Base-by-base conservation (phyloP, 2,888 invertebrate genomes). In the Deilephila porcellus region DNA sequence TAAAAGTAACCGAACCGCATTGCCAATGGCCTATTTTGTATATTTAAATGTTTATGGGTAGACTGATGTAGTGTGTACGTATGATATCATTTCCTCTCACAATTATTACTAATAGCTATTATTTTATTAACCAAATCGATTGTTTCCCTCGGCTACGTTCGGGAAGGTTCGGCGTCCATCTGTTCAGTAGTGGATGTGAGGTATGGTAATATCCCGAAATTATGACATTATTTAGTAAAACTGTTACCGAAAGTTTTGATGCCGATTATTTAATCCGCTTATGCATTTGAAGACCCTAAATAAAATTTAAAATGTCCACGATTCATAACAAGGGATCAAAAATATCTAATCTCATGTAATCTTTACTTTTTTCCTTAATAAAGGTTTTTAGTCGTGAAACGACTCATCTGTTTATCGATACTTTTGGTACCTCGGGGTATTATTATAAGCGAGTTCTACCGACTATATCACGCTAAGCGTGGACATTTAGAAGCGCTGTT, bases 11-110 rank as follows among this genome's bases (percentile, higher is more conserved):
- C 72, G 4, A 67, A 64, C 37, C 25, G 64, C 76, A 78, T 67
- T 84, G 82, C 80, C 77, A 80, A 85, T 80, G 91, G 90, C 91
- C 91, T 91, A 90, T 84, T 83, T 84, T 84, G 81, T 86, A 86
- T 85, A 81, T 74, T 81, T 88, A 88, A 87, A 86, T 87, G 84
- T 85, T 87, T 83, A 77, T 82, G 83, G 78, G 86, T 88, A 89
- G 88, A 90, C 88, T 90, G 90, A 88, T 80, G 78, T 85, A 85
- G 83, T 64, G 76, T 78, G 77, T 79, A 79, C 78, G 75, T 78
- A 74, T 76, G 76, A 60, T 77, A 45, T 52, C 67, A 8, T 3
- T 59, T 67, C 52, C 20, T 34, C 37, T 56, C 37, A 72, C 67
- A 25, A 14, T 45, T 37, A 20, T 64, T 14, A 45, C 25, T 25